Conservation (phyloP, 2,888 invertebrate species). For the Diarsia dahlii region DNA sequence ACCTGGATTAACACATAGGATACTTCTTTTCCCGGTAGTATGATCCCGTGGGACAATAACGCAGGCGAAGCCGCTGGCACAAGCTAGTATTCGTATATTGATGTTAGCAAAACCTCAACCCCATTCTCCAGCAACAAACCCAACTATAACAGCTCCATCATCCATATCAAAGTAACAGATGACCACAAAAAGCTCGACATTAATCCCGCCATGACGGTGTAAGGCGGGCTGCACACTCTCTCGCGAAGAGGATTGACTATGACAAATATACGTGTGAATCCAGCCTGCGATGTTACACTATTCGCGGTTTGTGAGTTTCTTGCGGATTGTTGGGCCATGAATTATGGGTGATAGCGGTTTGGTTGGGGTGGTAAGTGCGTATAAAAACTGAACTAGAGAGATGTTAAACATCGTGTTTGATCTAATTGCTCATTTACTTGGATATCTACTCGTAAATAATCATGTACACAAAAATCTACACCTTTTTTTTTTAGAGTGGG, state of each 20-base stretch:
- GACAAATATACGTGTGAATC: constrained; percentile 81
- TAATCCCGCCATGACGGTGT: constrained; percentile 62
- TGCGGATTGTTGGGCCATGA: constrained; percentile 63
- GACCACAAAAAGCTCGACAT: constrained; percentile 65
- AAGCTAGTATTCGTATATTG: too few species aligned
- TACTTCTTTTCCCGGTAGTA: too few species aligned
- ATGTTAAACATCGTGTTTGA: not conserved
- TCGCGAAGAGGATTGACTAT: constrained; percentile 79
- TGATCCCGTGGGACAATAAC: too few species aligned
- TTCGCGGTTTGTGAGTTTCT: constrained; percentile 69
- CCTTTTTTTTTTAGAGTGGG: too few species aligned
- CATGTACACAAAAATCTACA: not conserved
- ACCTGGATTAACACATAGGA: too few species aligned
- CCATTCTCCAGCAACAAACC: constrained; percentile 6
- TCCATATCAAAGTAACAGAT: constrained; percentile 57
- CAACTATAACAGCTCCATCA: constrained; percentile 39
- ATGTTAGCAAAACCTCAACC: constrained; percentile 26
- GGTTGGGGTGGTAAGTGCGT: not conserved
- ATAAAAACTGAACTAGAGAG: not conserved
- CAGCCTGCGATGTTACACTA: constrained; percentile 71
- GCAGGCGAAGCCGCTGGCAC: too few species aligned
- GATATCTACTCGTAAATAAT: not conserved
- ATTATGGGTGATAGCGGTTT: constrained; percentile 7
- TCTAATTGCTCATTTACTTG: not conserved
- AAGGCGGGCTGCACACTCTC: constrained; percentile 74